These are phyloP conservation scores for Furnarius figulus DNA, from an alignment of 2,113 vertebrate genomes.

Conservation along the genomic window DNA sequence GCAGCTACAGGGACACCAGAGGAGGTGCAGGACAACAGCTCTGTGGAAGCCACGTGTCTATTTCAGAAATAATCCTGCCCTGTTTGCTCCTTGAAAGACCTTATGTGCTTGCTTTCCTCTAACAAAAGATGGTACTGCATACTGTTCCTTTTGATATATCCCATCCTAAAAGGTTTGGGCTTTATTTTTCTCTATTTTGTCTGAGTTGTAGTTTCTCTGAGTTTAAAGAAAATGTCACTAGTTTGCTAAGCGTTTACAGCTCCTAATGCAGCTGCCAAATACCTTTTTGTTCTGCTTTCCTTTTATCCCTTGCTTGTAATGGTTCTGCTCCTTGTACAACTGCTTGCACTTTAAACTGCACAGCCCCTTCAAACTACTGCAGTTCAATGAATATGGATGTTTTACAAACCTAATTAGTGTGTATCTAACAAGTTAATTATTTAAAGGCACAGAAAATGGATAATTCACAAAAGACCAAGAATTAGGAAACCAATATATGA, in stretches of 20 bases:
- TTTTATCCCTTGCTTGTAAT: not conserved
- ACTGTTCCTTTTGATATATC: not conserved
- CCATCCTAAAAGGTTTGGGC: not conserved
- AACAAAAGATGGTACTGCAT: not conserved
- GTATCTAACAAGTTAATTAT: not conserved
- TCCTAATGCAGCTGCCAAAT: not conserved
- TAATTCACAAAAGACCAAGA: not conserved
- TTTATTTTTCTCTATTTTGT: not conserved
- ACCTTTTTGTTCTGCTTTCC: not conserved
- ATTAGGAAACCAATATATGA: not conserved
- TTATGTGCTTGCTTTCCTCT: not conserved
- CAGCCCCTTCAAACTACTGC: not conserved
- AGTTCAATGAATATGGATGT: not conserved
- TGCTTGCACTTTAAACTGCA: not conserved
- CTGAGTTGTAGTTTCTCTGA: not conserved
- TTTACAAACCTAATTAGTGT: not conserved
- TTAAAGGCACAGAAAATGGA: not conserved
- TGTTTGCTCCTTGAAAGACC: not conserved
- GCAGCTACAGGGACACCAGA: not conserved
- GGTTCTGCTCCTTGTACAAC: not conserved
- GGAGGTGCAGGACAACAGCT: not conserved
- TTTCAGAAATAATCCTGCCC: not conserved
- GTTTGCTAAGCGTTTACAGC: not conserved
- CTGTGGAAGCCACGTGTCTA: not conserved
- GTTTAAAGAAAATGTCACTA: not conserved